phyloP scores from a whole-genome alignment of 2,113 vertebrate genomes.

The Eolophus roseicapilla region DNA sequence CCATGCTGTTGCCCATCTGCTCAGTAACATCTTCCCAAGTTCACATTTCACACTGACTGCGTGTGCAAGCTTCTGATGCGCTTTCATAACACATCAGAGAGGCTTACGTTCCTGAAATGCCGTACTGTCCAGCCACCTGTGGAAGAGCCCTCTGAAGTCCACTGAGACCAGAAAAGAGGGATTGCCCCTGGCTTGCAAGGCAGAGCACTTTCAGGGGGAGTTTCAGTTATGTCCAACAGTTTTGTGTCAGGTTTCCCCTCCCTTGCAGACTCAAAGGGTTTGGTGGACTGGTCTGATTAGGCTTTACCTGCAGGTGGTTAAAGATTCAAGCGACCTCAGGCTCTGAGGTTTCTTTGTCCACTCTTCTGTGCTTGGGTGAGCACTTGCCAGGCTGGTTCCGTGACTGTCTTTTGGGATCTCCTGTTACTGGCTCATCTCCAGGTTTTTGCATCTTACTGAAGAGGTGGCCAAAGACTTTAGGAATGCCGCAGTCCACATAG shows the following conservation, averaged over 20 bases:
- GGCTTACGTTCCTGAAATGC: neutral
- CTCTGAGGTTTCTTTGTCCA: neutral
- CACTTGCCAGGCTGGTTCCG: neutral
- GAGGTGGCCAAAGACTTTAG: neutral
- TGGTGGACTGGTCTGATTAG: neutral
- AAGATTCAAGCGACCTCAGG: neutral
- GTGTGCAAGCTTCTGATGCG: neutral
- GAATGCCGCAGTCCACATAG: fast-evolving
- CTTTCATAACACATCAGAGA: neutral
- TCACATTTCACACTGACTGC: neutral
- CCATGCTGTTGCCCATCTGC: neutral
- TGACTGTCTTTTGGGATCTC: neutral
- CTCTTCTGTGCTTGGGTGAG: neutral
- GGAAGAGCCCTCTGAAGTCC: neutral
- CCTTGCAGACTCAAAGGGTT: neutral
- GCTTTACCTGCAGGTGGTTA: neutral
- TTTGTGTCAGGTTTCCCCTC: neutral
- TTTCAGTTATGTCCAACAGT: neutral
- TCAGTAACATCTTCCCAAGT: neutral
- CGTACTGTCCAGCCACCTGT: neutral
- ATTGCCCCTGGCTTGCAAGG: neutral
- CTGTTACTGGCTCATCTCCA: neutral
- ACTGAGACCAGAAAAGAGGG: neutral
- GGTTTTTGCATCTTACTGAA: neutral
- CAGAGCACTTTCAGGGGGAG: neutral